Percentiles rank a stretch among this genome's conserved stretches.
phyloP scores from a whole-genome alignment of 2,888 invertebrate genomes.

The Amorpha juglandis region DNA sequence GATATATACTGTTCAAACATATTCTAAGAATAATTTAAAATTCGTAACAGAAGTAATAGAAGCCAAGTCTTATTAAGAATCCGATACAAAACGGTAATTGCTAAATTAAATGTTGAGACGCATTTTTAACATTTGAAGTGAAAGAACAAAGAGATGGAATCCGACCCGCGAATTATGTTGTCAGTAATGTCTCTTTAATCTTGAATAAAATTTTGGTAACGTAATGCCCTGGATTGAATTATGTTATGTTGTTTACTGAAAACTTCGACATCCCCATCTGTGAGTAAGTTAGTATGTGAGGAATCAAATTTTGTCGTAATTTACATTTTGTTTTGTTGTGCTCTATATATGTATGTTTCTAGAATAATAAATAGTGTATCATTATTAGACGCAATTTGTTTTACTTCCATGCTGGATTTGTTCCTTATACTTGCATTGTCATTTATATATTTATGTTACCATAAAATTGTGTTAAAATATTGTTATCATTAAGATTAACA shows the following conservation, averaged over 20 bases:
- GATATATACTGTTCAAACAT: neutral
- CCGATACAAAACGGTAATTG: slow-evolving; percentile 17
- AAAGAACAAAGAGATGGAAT: slow-evolving; percentile 2
- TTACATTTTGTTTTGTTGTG: no score
- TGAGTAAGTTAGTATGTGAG: neutral
- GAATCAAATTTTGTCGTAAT: no score
- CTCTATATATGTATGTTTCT: no score
- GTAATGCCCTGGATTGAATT: neutral
- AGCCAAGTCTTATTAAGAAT: neutral
- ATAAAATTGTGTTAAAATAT: neutral
- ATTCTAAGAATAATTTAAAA: neutral
- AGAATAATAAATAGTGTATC: no score
- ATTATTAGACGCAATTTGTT: no score
- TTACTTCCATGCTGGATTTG: neutral
- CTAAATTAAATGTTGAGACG: neutral
- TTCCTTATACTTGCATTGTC: neutral
- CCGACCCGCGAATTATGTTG: neutral
- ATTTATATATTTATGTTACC: neutral
- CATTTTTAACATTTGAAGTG: slow-evolving; percentile 13
- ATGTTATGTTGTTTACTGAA: slow-evolving; percentile 1
- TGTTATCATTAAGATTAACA: neutral
- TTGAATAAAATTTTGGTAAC: slow-evolving; percentile 9
- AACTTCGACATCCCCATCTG: neutral
- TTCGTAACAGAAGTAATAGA: neutral
- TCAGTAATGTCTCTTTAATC: slow-evolving; percentile 4